Evolutionary conservation across 2,888 invertebrate genomes (phyloP).

Genomic region (Clusia tigrina): DNA sequence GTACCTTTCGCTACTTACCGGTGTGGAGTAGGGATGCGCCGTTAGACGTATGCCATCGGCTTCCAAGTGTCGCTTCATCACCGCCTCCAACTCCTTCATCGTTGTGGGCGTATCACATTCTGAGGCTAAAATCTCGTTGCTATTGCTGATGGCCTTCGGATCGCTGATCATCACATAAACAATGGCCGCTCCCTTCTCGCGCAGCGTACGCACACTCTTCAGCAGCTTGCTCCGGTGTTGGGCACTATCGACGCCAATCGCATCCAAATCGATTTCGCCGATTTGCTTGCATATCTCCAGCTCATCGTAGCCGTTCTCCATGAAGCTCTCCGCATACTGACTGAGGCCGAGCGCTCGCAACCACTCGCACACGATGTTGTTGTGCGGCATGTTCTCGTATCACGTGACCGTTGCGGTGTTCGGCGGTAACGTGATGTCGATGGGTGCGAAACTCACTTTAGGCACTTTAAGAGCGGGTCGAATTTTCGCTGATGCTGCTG

Average conservation of each 20-base stretch:
- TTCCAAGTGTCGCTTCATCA: constrained; percentile 83
- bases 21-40: constrained; percentile 88
- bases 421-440: constrained; percentile 49
- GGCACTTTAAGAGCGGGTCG: constrained; percentile 46
- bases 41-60: constrained; percentile 88
- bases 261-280: constrained; percentile 93
- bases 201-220: constrained; percentile 83
- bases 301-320: constrained; percentile 96
- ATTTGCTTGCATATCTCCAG: constrained; percentile 96
- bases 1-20: no score
- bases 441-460: constrained; percentile 58
- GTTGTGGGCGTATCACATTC: constrained; percentile 64
- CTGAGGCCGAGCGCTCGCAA: constrained; percentile 87
- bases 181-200: constrained; percentile 91
- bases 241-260: constrained; percentile 88
- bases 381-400: constrained; percentile 60
- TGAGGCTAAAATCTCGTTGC: constrained; percentile 65
- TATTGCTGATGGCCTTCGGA: constrained; percentile 68
- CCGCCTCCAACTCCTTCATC: constrained; percentile 72
- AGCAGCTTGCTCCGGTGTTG: constrained; percentile 81
- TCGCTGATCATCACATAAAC: constrained; percentile 93
- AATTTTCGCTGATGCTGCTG: constrained; percentile 14
- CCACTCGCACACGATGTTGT: constrained; percentile 92
- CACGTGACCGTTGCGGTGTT: constrained; percentile 43
- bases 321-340: constrained; percentile 91